phyloP scores from a whole-genome alignment of 2,797 vertebrate genomes.

The Menidia menidia region DNA sequence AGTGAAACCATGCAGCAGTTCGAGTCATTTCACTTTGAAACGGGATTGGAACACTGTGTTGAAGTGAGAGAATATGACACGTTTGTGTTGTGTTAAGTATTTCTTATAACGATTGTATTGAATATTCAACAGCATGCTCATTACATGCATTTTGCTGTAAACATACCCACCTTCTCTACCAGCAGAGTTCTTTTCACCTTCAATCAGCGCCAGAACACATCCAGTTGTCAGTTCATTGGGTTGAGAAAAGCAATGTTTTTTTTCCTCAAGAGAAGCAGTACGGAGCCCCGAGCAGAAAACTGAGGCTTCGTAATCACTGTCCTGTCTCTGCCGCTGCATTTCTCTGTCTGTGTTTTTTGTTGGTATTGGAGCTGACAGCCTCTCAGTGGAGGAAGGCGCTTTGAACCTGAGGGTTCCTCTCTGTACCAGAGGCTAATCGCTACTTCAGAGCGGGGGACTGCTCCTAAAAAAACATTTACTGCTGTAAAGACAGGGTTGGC shows the following conservation, averaged over 20 bases:
- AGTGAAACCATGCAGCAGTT: too few species aligned
- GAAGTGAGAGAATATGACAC: background rate
- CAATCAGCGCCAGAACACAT: slow-evolving; percentile 35
- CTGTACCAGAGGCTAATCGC: slow-evolving; percentile 76
- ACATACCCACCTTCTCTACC: slow-evolving; percentile 33
- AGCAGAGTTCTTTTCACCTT: slow-evolving; percentile 35
- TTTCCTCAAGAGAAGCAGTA: slow-evolving; percentile 43
- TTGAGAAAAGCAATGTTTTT: slow-evolving; percentile 42
- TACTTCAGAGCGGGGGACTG: slow-evolving; percentile 68
- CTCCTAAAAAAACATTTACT: slow-evolving; percentile 82
- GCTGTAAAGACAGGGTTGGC: slow-evolving; percentile 74
- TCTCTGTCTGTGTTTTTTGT: slow-evolving; percentile 71
- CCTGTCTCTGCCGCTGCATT: slow-evolving; percentile 61
- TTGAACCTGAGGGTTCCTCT: slow-evolving; percentile 76
- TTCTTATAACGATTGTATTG: background rate
- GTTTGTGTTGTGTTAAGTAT: slow-evolving; percentile 2
- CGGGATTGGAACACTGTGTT: background rate
- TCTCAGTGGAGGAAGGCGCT: slow-evolving; percentile 73
- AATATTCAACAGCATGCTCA: slow-evolving; percentile 8
- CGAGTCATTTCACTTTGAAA: background rate
- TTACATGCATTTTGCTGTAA: slow-evolving; percentile 17
- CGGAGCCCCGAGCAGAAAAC: slow-evolving; percentile 51
- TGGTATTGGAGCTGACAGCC: slow-evolving; percentile 77
- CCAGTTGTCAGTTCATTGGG: slow-evolving; percentile 57
- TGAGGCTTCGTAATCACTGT: slow-evolving; percentile 67